Evolutionary conservation across 2,888 invertebrate species (phyloP).

Genomic region (Piscicola geometra): DNA sequence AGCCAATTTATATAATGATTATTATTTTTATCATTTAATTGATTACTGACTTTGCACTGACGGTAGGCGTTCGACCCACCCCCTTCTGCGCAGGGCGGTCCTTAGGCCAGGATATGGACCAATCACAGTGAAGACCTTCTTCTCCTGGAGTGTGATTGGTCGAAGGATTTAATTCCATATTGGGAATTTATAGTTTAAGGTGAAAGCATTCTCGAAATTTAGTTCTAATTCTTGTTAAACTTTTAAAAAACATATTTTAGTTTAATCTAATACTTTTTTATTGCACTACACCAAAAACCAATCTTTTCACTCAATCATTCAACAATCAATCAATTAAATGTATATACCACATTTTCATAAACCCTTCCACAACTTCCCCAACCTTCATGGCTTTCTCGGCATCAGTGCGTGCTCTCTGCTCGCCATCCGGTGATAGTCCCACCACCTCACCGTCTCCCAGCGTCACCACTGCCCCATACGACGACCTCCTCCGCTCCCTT

Average conservation of each 20-base stretch:
- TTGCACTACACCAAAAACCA: no score
- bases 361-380: neutral
- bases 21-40: no score
- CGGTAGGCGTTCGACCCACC: constrained; percentile 55
- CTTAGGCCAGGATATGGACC: constrained; percentile 55
- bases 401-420: constrained; percentile 32
- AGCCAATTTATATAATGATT: no score
- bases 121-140: constrained; percentile 55
- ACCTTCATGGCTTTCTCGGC: constrained; percentile 39
- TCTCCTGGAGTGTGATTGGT: no score
- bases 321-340: neutral
- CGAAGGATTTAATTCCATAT: no score
- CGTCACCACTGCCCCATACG: constrained; percentile 6
- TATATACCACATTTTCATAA: neutral
- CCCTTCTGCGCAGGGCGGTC: constrained; percentile 51
- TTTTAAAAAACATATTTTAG: no score
- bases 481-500: neutral
- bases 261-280: no score
- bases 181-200: no score
- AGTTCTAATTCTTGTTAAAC: no score
- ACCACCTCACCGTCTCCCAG: neutral
- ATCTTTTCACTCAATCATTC: no score
- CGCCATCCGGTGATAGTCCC: constrained; percentile 17
- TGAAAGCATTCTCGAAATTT: no score
- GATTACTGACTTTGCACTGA: constrained; percentile 23